Percentiles rank a stretch among this genome's conserved stretches.
Conservation (phyloP, 2,113 vertebrate genomes). For the Lagopus muta region DNA sequence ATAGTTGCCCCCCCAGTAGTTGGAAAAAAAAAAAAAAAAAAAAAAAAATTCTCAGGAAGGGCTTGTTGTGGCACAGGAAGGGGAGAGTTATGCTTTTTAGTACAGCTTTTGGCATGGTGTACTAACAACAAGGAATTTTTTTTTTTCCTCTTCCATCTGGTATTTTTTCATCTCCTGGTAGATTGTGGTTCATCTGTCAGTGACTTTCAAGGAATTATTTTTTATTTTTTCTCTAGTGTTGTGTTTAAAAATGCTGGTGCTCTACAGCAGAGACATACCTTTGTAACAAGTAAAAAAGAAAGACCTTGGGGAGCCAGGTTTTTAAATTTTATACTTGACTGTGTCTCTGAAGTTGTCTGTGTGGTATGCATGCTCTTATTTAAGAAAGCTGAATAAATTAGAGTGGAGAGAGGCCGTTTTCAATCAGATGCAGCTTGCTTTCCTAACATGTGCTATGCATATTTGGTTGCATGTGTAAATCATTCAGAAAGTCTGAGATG, state of each 20-base stretch:
- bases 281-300: not conserved
- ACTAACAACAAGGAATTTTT: not conserved
- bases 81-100: not conserved
- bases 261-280: not conserved
- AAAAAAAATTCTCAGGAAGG: not conserved
- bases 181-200: constrained; percentile 10
- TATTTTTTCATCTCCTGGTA: not conserved
- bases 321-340: not conserved
- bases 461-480: not conserved
- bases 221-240: not conserved
- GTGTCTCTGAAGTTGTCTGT: not conserved
- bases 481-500: not conserved
- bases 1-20: not conserved
- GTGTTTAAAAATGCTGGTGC: not conserved
- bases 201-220: not conserved
- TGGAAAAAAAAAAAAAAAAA: not conserved
- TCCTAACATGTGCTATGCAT: rapidly evolving
- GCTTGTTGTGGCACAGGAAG: not conserved
- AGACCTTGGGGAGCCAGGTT: not conserved
- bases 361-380: rapidly evolving
- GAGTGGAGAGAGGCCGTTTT: not conserved
- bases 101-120: not conserved
- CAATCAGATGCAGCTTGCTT: not conserved
- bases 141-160: not conserved
- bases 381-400: not conserved